A percentile compares a stretch with the other conserved stretches of the same genome.
Evolutionary conservation across 2,888 invertebrate genomes (phyloP).

Genomic region (Ophonus ardosiacus): DNA sequence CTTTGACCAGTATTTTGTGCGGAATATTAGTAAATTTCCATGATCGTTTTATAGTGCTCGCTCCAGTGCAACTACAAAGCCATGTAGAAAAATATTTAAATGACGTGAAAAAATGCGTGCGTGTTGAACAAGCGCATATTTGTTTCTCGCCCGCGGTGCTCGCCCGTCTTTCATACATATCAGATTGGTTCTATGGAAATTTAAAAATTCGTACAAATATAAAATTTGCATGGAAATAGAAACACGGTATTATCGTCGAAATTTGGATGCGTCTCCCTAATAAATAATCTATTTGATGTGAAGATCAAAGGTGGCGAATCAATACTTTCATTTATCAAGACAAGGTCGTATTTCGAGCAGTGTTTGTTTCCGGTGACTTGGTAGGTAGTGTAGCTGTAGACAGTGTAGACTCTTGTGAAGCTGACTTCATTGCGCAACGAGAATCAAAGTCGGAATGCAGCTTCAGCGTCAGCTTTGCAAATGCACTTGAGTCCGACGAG

Average conservation of each 20-base stretch:
- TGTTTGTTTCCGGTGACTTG: constrained; percentile 8
- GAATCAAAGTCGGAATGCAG: constrained; percentile 20
- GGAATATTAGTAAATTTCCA: constrained; percentile 27
- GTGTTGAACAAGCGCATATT: constrained; percentile 37
- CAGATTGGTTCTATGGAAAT: constrained; percentile 50
- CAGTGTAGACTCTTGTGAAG: background rate
- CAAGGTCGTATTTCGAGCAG: constrained; percentile 9
- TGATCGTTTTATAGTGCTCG: constrained; percentile 10
- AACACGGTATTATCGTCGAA: constrained; percentile 37
- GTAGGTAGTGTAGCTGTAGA: background rate
- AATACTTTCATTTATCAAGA: constrained; percentile 42
- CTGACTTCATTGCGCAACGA: background rate
- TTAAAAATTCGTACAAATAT: constrained; percentile 49
- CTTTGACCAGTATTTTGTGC: background rate
- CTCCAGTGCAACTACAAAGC: constrained; percentile 1
- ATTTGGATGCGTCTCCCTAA: constrained; percentile 28
- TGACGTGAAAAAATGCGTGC: constrained; percentile 14
- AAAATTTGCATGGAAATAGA: constrained; percentile 53
- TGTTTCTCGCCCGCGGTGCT: constrained; percentile 5
- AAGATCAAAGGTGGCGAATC: constrained; percentile 43
- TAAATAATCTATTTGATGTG: constrained; percentile 48
- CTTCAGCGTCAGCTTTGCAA: background rate
- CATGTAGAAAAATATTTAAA: constrained; percentile 37
- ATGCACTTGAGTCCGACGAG: background rate
- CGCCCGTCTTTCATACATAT: constrained; percentile 26